Evolutionary conservation across 2,113 vertebrate genomes (phyloP).

Genomic region (Podarcis cretensis): DNA sequence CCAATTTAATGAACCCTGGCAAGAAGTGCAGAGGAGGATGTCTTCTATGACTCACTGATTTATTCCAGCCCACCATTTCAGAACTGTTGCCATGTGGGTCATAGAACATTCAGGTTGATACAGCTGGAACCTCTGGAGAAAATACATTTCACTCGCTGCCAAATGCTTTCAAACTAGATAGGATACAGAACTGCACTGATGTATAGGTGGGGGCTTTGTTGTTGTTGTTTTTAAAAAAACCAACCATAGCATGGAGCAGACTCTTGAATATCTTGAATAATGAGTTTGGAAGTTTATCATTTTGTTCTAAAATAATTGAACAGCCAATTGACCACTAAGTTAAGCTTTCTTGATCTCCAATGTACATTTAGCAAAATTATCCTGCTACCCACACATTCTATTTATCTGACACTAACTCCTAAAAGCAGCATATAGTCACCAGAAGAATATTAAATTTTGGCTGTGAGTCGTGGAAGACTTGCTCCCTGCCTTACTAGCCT

Average conservation of each 20-base stretch:
- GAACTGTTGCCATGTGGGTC: neutral
- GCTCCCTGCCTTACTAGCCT: too few relatives aligned
- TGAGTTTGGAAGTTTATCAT: constrained; percentile 24
- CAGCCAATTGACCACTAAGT: constrained; percentile 67
- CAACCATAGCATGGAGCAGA: constrained; percentile 31
- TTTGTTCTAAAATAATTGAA: constrained; percentile 52
- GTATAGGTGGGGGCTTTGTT: constrained; percentile 57
- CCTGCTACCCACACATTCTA: constrained; percentile 49
- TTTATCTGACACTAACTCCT: constrained; percentile 61
- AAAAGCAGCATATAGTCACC: constrained; percentile 35
- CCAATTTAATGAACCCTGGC: neutral
- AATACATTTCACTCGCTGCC: neutral
- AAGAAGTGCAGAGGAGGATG: neutral
- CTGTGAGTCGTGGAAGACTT: too few relatives aligned
- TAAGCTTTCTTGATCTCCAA: constrained; percentile 64
- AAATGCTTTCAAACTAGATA: neutral
- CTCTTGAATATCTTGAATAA: constrained; percentile 23
- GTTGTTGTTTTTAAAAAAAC: constrained; percentile 39
- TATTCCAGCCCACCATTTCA: neutral
- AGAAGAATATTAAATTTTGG: too few relatives aligned
- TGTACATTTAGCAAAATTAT: constrained; percentile 65
- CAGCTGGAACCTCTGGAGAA: neutral
- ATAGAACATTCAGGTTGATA: neutral
- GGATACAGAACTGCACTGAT: constrained; percentile 47
- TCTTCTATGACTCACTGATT: neutral